phyloP scores from a whole-genome alignment of 1,140 invertebrate genomes.

The Matsumurasca onukii region DNA sequence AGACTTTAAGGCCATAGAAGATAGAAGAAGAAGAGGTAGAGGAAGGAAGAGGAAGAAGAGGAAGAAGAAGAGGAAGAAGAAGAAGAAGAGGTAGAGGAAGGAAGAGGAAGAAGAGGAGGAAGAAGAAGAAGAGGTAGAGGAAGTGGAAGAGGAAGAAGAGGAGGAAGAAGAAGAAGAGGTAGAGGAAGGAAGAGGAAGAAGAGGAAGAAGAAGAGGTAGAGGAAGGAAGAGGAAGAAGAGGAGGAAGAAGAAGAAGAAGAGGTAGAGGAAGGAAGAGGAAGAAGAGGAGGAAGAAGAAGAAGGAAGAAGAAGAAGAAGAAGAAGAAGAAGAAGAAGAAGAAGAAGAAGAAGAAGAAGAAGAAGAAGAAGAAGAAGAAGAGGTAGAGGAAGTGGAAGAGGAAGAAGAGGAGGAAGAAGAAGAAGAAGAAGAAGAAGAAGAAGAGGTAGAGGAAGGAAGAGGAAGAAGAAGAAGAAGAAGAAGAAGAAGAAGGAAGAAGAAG shows the following conservation, averaged over 20 bases:
- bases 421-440: background rate
- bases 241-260: background rate
- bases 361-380: background rate
- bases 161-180: background rate
- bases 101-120: no score
- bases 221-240: background rate
- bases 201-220: background rate
- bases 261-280: background rate
- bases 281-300: background rate
- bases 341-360: background rate
- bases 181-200: background rate
- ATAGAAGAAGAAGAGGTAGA: no score
- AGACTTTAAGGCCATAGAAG: no score
- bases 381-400: background rate
- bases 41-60: no score
- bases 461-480: no score
- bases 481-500: no score
- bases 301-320: background rate
- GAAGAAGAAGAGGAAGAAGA: no score
- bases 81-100: no score
- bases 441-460: constrained; percentile 6
- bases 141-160: no score
- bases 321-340: background rate
- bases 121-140: no score
- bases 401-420: background rate